Evolutionary conservation across 2,797 vertebrate species (phyloP).

Genomic region (Trematomus bernacchii): DNA sequence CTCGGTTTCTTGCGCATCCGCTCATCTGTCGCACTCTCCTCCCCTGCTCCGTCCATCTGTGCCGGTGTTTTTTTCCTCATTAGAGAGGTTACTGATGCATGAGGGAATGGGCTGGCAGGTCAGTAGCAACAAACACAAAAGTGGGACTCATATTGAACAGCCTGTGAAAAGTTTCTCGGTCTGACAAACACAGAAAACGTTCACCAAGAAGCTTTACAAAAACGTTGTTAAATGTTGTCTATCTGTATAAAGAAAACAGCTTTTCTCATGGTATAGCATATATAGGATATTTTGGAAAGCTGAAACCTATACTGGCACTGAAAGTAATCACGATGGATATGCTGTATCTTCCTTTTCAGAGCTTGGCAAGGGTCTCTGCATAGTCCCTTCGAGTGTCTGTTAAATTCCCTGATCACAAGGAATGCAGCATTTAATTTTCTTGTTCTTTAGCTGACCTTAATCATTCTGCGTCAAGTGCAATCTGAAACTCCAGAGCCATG

Average conservation of each 20-base stretch:
- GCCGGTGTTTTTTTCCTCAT: constrained; percentile 72
- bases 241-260: background rate
- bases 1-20: constrained; percentile 8
- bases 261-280: background rate
- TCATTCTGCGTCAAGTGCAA: constrained; percentile 58
- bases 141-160: constrained; percentile 60
- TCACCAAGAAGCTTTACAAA: background rate
- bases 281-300: background rate
- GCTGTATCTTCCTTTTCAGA: constrained; percentile 44
- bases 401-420: constrained; percentile 63
- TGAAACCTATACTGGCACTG: constrained; percentile 9
- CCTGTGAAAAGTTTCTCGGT: constrained; percentile 55
- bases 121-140: constrained; percentile 63
- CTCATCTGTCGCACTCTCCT: constrained; percentile 49
- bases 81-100: constrained; percentile 75
- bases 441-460: constrained; percentile 67
- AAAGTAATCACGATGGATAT: constrained; percentile 44
- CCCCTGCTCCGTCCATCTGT: constrained; percentile 54
- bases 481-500: constrained; percentile 45
- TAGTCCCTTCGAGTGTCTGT: constrained; percentile 45
- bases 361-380: constrained; percentile 49
- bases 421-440: constrained; percentile 64
- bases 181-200: constrained; percentile 25
- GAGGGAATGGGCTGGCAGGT: constrained; percentile 67
- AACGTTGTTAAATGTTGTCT: background rate